These are phyloP conservation scores for Drosophila mimetica DNA, from an alignment of 2,888 invertebrate species.

Conservation along the genomic window DNA sequence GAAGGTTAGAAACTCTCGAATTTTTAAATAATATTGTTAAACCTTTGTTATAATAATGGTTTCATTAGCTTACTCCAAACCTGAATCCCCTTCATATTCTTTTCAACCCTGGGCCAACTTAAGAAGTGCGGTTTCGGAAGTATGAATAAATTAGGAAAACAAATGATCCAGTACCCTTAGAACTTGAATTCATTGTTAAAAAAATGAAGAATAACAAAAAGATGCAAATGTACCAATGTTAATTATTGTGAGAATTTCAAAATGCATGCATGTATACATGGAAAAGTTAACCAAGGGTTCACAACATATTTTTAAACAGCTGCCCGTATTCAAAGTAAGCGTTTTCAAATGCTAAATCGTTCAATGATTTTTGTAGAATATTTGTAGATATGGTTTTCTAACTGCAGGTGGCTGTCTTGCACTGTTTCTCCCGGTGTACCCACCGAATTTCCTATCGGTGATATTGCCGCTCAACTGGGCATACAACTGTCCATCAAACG, in stretches of 20 bases:
- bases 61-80: not conserved
- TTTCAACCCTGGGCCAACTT: not conserved
- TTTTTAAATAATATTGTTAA: too few relatives aligned
- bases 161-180: not conserved
- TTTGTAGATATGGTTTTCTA: too few relatives aligned
- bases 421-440: slow-evolving; percentile 14
- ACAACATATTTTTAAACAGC: too few relatives aligned
- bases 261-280: not conserved
- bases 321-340: too few relatives aligned
- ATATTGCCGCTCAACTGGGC: slow-evolving; percentile 44
- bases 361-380: too few relatives aligned
- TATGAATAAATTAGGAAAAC: slow-evolving; percentile 1
- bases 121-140: not conserved
- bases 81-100: not conserved
- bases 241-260: not conserved
- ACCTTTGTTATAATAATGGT: too few relatives aligned
- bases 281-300: not conserved
- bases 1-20: too few relatives aligned
- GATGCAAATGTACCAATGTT: not conserved
- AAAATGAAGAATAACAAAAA: not conserved
- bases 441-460: slow-evolving; percentile 3
- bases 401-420: not conserved
- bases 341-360: not conserved
- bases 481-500: slow-evolving; percentile 72
- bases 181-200: too few relatives aligned